Base-by-base conservation (phyloP, 2,888 invertebrate genomes). In the Amphiduros pacificus region DNA sequence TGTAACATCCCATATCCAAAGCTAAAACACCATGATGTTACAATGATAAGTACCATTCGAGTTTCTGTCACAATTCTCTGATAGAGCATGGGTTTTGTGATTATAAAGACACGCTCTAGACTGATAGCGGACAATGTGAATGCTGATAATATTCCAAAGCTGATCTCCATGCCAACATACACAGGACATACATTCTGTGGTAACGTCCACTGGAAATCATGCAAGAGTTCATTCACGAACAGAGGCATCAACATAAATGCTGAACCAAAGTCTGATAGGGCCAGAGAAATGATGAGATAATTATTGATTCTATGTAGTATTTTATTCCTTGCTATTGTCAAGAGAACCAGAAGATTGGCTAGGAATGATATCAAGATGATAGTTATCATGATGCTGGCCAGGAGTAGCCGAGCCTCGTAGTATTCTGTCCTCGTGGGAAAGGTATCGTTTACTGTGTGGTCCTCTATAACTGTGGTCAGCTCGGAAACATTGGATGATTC, bases 71-170 rank as follows among this genome's bases (percentile, higher is more conserved):
- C 61, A 5, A 63, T 9, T 9, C 65, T 60, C 49, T 69, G 67
- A 58, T 69, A 69, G 17, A 57, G 29, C 36, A 68, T 65, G 0
- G 69, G 69, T 4, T 41, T 40, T 14, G 62, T 49, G 50, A 69
- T 69, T 24, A 68, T 40, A 44, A 68, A 65, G 22, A 54, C 65
- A 2, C 69, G 36, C 36, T 69, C 69, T 14, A 63, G 22, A 26
- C 65, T 63, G 48, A 69, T 65, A 4, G 61, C 55, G n/a, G 49
- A 48, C 2, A 64, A 28, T 50, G 55, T 62, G 49, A 64, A 48
- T 9, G 63, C 55, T 1, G 65, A 55, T 2, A 64, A 51, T 2
- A 58, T 20, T 14, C 57, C 58, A 26, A 55, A 54, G 32, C 41
- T 61, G 49, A 63, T 29, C 31, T 56, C 48, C n/a, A 63, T 11